phyloP scores from a whole-genome alignment of 1,140 invertebrate genomes.

The Fopius arisanus region DNA sequence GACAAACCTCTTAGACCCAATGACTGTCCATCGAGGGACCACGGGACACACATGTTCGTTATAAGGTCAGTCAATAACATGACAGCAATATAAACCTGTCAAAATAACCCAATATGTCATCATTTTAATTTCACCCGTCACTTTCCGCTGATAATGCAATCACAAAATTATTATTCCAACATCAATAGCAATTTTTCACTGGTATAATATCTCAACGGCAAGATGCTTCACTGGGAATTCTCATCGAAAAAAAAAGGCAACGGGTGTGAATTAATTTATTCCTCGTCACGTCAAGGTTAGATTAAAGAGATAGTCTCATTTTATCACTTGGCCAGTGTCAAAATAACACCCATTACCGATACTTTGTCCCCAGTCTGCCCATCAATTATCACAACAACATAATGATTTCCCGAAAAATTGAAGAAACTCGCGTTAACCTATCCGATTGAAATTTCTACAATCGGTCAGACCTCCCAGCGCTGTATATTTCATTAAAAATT shows the following conservation, averaged over 20 bases:
- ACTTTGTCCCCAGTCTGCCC: neutral
- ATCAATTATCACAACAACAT: conserved; percentile 6
- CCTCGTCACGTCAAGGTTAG: conserved; percentile 31
- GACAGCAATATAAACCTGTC: neutral
- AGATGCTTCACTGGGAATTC: too few species aligned
- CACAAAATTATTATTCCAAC: too few species aligned
- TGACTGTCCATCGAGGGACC: conserved; percentile 61
- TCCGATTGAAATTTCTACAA: neutral
- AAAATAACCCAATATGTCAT: too few species aligned
- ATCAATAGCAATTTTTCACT: too few species aligned
- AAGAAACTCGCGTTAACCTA: too few species aligned
- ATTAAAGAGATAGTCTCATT: conserved; percentile 47
- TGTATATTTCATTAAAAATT: neutral
- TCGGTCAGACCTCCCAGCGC: neutral
- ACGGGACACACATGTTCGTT: conserved; percentile 63
- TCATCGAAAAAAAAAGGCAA: neutral
- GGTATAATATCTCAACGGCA: too few species aligned
- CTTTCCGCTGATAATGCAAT: too few species aligned
- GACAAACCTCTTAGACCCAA: conserved; percentile 55
- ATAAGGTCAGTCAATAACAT: conserved; percentile 55
- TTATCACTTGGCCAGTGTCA: neutral
- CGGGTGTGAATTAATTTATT: conserved; percentile 28
- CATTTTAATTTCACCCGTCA: too few species aligned
- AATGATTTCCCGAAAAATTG: neutral
- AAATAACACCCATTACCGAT: conserved; percentile 5